Evolutionary conservation across 2,113 vertebrate genomes (phyloP).

Genomic region (Micromys minutus): DNA sequence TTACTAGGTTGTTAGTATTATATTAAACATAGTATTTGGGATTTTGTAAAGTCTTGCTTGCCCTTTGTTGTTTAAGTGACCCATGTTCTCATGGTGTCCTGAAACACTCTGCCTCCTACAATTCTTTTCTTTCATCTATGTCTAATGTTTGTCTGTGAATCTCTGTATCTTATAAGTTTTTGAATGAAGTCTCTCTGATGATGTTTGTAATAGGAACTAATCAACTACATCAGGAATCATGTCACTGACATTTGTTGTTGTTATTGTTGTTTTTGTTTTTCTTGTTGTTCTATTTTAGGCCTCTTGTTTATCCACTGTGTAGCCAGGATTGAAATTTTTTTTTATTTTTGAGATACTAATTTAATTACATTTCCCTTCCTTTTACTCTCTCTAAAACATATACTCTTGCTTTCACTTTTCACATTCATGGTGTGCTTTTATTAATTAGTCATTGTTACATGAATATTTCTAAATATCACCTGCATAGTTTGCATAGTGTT

Average conservation of each 20-base stretch:
- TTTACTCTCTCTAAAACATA: not conserved
- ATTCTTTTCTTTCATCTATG: not conserved
- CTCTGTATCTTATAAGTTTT: not conserved
- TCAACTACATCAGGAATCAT: not conserved
- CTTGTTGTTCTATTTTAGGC: too few species aligned
- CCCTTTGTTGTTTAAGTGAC: not conserved
- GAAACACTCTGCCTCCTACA: not conserved
- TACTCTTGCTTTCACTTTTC: not conserved
- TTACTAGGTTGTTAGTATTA: too few species aligned
- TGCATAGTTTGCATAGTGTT: not conserved
- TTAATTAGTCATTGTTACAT: not conserved
- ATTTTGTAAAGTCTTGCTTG: not conserved
- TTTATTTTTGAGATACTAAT: not conserved
- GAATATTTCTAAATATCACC: not conserved
- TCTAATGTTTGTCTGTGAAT: not conserved
- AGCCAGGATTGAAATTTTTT: not conserved
- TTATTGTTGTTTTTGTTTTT: too few species aligned
- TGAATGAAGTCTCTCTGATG: too few species aligned
- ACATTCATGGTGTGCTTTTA: not conserved
- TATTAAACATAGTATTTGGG: not conserved
- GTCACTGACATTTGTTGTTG: not conserved
- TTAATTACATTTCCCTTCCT: not conserved
- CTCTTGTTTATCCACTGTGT: not conserved
- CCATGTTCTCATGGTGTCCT: not conserved
- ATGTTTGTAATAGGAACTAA: not conserved